Evolutionary conservation across 2,113 vertebrate genomes (phyloP).

Genomic region (Platichthys flesus): DNA sequence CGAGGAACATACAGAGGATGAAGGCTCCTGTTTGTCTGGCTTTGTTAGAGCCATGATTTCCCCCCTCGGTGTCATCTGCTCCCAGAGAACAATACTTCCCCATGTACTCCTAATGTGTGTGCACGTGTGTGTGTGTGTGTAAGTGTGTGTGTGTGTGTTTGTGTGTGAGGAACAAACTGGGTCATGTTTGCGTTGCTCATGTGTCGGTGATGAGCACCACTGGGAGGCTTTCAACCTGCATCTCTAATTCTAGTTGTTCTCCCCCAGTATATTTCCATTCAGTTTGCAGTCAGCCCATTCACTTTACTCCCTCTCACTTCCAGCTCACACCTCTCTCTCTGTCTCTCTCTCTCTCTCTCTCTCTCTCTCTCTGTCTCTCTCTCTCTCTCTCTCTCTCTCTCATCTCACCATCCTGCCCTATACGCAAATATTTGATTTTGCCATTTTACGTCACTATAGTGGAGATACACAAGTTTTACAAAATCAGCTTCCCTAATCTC

Average conservation of each 20-base stretch:
- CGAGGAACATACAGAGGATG: constrained; percentile 29
- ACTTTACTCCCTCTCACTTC: constrained; percentile 11
- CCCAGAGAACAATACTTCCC: not conserved
- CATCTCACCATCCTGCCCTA: no score
- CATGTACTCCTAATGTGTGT: not conserved
- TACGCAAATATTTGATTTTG: no score
- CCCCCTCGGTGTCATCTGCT: no score
- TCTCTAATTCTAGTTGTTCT: constrained; percentile 29
- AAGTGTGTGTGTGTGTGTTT: constrained; percentile 1
- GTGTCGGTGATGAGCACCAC: constrained; percentile 32
- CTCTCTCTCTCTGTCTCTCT: no score
- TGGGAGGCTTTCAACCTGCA: constrained; percentile 28
- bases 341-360: no score
- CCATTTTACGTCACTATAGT: no score
- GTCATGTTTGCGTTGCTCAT: constrained; percentile 61
- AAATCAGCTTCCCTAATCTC: constrained; percentile 1
- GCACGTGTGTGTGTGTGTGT: constrained; percentile 1
- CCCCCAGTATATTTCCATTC: constrained; percentile 2
- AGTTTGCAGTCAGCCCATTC: constrained; percentile 1
- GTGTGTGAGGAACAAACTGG: constrained; percentile 35
- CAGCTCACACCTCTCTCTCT: not conserved
- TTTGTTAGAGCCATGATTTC: constrained; percentile 4
- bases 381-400: not conserved
- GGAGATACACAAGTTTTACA: no score
- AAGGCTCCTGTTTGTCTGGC: constrained; percentile 56